Conservation (phyloP, 2,113 vertebrate species). For the Arenaria interpres region DNA sequence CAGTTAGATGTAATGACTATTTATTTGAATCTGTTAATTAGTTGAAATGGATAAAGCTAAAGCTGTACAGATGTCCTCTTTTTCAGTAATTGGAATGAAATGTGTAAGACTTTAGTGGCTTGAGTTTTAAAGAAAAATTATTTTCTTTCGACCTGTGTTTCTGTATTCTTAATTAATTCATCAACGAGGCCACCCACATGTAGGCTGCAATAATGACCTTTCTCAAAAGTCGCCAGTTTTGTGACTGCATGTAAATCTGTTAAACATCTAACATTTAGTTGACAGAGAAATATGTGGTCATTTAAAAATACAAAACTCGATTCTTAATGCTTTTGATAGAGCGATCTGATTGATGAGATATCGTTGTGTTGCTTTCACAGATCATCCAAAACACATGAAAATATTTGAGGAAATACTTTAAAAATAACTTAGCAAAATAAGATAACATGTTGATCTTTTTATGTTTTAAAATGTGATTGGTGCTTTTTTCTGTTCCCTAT, state of each 20-base stretch:
- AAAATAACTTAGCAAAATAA: neutral
- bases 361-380: neutral
- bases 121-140: constrained; percentile 73
- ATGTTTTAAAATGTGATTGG: neutral
- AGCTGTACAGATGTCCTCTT: constrained; percentile 65
- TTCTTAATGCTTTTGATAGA: neutral
- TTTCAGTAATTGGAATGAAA: constrained; percentile 68
- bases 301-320: neutral
- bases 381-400: neutral
- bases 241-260: constrained; percentile 51
- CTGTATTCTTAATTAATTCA: constrained; percentile 73
- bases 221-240: constrained; percentile 38
- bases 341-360: neutral
- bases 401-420: neutral
- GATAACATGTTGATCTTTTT: neutral
- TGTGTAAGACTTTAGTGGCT: constrained; percentile 65
- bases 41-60: constrained; percentile 62
- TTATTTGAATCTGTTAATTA: constrained; percentile 74
- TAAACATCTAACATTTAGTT: constrained; percentile 27
- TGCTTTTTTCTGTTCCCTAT: constrained; percentile 27
- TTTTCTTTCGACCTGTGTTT: constrained; percentile 74
- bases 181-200: constrained; percentile 70
- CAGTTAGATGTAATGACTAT: constrained; percentile 68
- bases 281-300: constrained; percentile 43
- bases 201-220: constrained; percentile 57